Conservation (phyloP, 2,888 invertebrate species). For the Microchrysa polita region DNA sequence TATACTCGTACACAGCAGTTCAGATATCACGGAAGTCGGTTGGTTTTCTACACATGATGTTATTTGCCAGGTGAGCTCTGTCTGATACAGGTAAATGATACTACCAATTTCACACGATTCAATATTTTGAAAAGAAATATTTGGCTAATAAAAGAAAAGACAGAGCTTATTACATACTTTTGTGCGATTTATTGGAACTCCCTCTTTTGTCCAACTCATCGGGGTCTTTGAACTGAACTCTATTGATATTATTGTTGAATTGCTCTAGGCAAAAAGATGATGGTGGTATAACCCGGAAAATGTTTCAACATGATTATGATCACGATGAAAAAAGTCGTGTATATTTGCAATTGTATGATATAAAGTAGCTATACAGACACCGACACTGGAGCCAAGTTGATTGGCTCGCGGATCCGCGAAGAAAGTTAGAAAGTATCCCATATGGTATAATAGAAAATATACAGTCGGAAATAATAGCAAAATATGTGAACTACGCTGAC, state of each 20-base stretch:
- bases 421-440: constrained; percentile 16
- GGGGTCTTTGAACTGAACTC: constrained; percentile 6
- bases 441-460: neutral
- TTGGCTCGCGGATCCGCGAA: neutral
- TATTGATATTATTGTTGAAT: neutral
- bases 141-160: constrained; percentile 3
- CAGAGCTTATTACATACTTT: no score
- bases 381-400: neutral
- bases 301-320: neutral
- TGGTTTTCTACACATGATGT: neutral
- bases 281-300: constrained; percentile 7
- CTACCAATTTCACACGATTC: neutral
- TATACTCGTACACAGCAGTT: neutral
- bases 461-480: neutral
- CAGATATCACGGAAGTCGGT: neutral
- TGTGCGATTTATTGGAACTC: no score
- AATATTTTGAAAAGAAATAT: neutral
- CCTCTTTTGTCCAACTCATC: no score
- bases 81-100: neutral
- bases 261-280: neutral
- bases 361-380: no score
- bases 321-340: no score
- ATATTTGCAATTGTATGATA: no score
- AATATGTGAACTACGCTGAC: neutral
- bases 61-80: neutral